Conservation (phyloP, 2,113 vertebrate genomes). For the Sinosuthora webbiana region DNA sequence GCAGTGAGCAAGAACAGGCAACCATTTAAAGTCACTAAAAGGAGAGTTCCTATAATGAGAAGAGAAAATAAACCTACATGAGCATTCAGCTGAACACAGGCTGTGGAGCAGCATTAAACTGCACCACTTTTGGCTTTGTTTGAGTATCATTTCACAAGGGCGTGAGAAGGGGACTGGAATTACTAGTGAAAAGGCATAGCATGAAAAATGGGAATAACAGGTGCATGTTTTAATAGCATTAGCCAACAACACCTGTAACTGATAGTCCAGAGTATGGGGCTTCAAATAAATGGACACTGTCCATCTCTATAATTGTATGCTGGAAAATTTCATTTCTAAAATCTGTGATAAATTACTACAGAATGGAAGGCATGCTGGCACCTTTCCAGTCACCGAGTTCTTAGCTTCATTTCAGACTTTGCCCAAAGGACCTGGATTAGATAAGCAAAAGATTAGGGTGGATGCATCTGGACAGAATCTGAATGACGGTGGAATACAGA, state of each 20-base stretch:
- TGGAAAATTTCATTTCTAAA: neutral
- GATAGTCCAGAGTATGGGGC: neutral
- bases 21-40: neutral
- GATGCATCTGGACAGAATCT: neutral
- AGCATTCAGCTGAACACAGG: constrained; percentile 13
- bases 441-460: constrained; percentile 46
- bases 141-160: constrained; percentile 4
- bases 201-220: constrained; percentile 52
- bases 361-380: constrained; percentile 7
- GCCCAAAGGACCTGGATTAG: constrained; percentile 7
- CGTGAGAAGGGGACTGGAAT: neutral
- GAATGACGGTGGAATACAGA: neutral
- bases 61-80: neutral
- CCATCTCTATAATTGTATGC: neutral
- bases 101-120: neutral
- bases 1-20: neutral
- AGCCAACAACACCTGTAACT: constrained; percentile 10
- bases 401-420: constrained; percentile 17
- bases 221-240: neutral
- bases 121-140: neutral
- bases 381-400: neutral
- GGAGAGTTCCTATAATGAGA: neutral
- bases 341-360: constrained; percentile 3
- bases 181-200: constrained; percentile 3
- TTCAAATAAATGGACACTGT: neutral